phyloP scores from a whole-genome alignment of 1,140 invertebrate species.

The Solenopsis invicta region DNA sequence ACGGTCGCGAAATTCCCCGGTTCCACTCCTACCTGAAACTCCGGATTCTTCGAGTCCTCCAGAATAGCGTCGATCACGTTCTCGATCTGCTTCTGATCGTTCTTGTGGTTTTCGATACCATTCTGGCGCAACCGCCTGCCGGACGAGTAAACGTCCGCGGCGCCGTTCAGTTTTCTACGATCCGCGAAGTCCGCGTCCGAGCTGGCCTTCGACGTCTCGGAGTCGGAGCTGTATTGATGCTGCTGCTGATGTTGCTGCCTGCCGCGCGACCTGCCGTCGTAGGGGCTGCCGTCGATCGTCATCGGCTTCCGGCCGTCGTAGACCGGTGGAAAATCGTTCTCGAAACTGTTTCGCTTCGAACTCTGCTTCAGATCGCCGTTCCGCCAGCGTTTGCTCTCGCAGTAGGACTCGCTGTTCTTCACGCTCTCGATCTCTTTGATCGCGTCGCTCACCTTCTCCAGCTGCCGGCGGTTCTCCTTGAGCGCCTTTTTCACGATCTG shows the following conservation, averaged over 20 bases:
- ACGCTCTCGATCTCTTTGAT: conserved; percentile 85
- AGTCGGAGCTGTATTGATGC: conserved; percentile 80
- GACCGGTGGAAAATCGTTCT: conserved; percentile 71
- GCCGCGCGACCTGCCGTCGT: conserved; percentile 54
- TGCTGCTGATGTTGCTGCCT: conserved; percentile 77
- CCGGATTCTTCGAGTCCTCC: conserved; percentile 86
- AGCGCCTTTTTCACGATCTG: conserved; percentile 85
- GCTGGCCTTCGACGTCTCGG: conserved; percentile 80
- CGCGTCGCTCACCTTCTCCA: conserved; percentile 85
- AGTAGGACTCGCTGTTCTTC: conserved; percentile 80
- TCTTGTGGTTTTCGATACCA: conserved; percentile 82
- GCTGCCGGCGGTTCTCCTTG: conserved; percentile 84
- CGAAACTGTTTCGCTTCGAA: conserved; percentile 81
- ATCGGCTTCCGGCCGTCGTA: conserved; percentile 61
- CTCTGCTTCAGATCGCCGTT: conserved; percentile 77
- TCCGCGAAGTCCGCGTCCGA: conserved; percentile 79
- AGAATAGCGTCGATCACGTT: conserved; percentile 86
- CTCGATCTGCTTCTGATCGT: conserved; percentile 86
- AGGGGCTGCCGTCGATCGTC: conserved; percentile 49
- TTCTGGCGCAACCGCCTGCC: conserved; percentile 79
- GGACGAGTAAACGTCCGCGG: conserved; percentile 79
- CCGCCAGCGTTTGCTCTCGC: conserved; percentile 76
- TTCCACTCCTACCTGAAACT: conserved; percentile 81
- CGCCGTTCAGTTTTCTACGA: conserved; percentile 79
- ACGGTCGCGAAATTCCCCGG: neutral